These are phyloP conservation scores for Parthenolecanium corni DNA, from an alignment of 2,888 invertebrate genomes.

Conservation along the genomic window DNA sequence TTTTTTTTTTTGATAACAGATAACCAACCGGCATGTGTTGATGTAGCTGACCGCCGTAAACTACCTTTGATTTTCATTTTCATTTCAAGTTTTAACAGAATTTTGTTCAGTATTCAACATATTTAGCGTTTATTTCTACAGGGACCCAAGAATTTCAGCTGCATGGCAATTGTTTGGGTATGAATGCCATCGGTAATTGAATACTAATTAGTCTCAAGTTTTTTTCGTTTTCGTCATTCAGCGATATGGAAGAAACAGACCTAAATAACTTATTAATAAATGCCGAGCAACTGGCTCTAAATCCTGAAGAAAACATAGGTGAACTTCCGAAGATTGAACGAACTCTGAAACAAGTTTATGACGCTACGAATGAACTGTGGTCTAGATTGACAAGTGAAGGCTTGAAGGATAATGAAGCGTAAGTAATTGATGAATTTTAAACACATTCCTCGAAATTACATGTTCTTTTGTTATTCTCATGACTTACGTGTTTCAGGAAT, in stretches of 20 bases:
- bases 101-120: too few relatives aligned
- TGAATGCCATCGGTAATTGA: too few relatives aligned
- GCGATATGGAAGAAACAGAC: conserved; percentile 44
- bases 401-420: conserved; percentile 87
- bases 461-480: not conserved
- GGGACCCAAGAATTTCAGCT: too few relatives aligned
- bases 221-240: too few relatives aligned
- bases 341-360: conserved; percentile 78
- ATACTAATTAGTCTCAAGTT: too few relatives aligned
- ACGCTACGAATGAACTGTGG: conserved; percentile 81
- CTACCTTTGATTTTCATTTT: too few relatives aligned
- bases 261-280: conserved; percentile 79
- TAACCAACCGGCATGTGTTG: too few relatives aligned
- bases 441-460: not conserved
- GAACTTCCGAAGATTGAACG: conserved; percentile 70
- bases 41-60: too few relatives aligned
- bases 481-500: conserved; percentile 49
- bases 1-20: too few relatives aligned
- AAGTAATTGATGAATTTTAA: conserved; percentile 38
- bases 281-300: conserved; percentile 82
- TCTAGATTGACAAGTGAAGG: conserved; percentile 67
- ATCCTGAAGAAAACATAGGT: conserved; percentile 65
- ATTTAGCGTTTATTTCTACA: too few relatives aligned
- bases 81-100: too few relatives aligned
- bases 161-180: too few relatives aligned